These are phyloP conservation scores for Hyperoplus lanceolatus DNA, from an alignment of 2,797 vertebrate genomes.

Conservation along the genomic window DNA sequence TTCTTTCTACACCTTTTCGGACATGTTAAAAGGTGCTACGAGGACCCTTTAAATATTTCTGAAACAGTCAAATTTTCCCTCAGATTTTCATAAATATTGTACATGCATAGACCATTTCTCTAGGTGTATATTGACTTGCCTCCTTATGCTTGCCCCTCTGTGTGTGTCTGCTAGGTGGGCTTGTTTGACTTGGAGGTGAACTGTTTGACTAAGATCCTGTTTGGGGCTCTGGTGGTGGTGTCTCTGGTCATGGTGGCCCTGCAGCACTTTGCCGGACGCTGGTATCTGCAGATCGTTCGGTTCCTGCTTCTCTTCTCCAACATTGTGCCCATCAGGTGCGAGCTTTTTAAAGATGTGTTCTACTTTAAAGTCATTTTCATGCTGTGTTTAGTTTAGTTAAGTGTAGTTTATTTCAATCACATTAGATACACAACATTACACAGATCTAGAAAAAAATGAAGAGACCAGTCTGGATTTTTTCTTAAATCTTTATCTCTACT, in stretches of 20 bases:
- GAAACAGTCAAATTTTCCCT: too few species aligned
- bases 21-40: too few species aligned
- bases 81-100: not conserved
- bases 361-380: not conserved
- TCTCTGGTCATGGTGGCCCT: constrained; percentile 98
- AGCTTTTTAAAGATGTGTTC: not conserved
- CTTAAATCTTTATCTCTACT: too few species aligned
- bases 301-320: constrained; percentile 97
- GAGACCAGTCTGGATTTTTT: too few species aligned
- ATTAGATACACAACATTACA: too few species aligned
- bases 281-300: constrained; percentile 98
- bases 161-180: constrained; percentile 88
- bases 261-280: constrained; percentile 96
- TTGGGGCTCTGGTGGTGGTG: constrained; percentile 94
- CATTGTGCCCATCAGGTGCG: constrained; percentile 97
- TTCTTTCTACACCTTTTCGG: too few species aligned
- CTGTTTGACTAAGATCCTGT: constrained; percentile 98
- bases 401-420: too few species aligned
- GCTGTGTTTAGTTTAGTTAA: not conserved
- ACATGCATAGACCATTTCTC: not conserved
- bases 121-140: not conserved
- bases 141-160: constrained; percentile 1
- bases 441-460: too few species aligned
- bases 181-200: constrained; percentile 98
- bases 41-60: too few species aligned